These are phyloP conservation scores for Pelosia muscerda DNA, from an alignment of 2,888 invertebrate genomes.

Conservation along the genomic window DNA sequence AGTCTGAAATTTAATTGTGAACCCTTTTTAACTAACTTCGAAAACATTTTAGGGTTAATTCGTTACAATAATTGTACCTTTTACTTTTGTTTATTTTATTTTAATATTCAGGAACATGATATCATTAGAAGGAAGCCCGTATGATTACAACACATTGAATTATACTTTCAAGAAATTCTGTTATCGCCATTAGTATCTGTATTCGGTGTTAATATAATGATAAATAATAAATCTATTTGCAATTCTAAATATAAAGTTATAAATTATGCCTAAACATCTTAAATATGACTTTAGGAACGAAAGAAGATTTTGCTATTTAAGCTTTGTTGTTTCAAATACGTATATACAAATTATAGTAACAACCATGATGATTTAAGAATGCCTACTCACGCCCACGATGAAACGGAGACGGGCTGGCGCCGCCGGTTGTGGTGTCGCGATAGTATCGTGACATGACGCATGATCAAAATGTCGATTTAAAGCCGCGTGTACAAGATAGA, in stretches of 20 bases:
- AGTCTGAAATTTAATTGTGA: background rate
- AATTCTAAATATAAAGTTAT: background rate
- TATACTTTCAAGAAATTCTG: too few relatives aligned
- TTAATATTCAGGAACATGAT: too few relatives aligned
- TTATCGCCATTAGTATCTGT: too few relatives aligned
- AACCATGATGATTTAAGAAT: background rate
- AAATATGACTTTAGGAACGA: background rate
- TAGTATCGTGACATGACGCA: background rate
- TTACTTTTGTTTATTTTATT: background rate
- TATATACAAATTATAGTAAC: too few relatives aligned
- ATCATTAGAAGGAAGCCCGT: too few relatives aligned
- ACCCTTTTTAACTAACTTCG: constrained; percentile 1
- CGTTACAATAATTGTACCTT: background rate
- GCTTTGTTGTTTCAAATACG: background rate
- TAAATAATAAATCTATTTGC: too few relatives aligned
- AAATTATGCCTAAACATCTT: background rate
- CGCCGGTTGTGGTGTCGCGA: background rate
- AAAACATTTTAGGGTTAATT: background rate
- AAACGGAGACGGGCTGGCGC: background rate
- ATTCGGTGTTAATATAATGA: too few relatives aligned
- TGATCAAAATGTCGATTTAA: background rate
- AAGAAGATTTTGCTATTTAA: background rate
- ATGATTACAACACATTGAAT: too few relatives aligned
- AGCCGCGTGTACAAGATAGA: too few relatives aligned
- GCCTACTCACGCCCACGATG: background rate